phyloP scores from a whole-genome alignment of 2,113 vertebrate genomes.

The Loxodonta africana region DNA sequence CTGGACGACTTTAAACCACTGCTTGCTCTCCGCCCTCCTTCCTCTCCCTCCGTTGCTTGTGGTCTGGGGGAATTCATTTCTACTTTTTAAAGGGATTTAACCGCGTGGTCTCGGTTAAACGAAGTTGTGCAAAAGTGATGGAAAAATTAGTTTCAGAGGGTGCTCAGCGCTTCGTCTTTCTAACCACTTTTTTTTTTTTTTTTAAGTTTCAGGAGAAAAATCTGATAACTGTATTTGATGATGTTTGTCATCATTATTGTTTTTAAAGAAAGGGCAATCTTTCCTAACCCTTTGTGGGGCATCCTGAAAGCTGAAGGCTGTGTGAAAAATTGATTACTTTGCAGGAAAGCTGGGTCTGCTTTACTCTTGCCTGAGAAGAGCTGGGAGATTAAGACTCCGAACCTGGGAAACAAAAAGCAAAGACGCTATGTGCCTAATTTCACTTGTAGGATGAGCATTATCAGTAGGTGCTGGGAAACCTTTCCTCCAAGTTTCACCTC shows the following conservation, averaged over 20 bases:
- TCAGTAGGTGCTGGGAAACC: neutral
- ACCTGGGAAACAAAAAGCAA: neutral
- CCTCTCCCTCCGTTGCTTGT: neutral
- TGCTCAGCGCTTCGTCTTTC: neutral
- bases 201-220: neutral
- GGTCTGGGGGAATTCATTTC: neutral
- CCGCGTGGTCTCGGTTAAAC: conserved; percentile 35
- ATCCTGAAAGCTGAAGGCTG: conserved; percentile 33
- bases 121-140: conserved; percentile 37
- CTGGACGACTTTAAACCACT: neutral
- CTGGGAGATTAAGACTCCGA: neutral
- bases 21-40: neutral
- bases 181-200: neutral
- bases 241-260: neutral
- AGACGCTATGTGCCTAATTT: neutral
- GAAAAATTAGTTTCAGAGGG: conserved; percentile 40
- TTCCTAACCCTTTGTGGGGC: neutral
- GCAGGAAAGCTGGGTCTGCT: neutral
- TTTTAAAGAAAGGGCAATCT: neutral
- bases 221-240: neutral
- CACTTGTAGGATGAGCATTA: neutral
- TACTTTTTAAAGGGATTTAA: conserved; percentile 49
- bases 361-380: neutral
- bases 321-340: conserved; percentile 11
- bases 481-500: neutral